Conservation (phyloP, 2,797 vertebrate species). For the Clarias laeviceps region DNA sequence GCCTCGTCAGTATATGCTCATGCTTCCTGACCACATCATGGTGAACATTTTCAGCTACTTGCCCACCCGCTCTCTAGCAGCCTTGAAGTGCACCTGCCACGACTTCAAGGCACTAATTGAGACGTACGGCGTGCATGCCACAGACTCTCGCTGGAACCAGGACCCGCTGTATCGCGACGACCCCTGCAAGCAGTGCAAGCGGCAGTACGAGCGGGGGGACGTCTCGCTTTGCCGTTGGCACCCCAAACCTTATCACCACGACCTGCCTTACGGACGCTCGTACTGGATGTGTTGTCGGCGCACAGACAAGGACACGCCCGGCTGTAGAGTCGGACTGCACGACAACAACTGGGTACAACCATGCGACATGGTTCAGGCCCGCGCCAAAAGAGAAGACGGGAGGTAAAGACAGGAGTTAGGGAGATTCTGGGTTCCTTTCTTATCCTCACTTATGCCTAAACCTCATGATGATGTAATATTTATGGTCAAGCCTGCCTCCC, state of each 20-base stretch:
- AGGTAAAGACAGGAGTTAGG: constrained; percentile 70
- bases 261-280: constrained; percentile 97
- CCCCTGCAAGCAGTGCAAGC: constrained; percentile 96
- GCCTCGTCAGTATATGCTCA: constrained; percentile 92
- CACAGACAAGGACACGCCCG: constrained; percentile 87
- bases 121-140: constrained; percentile 85
- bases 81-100: constrained; percentile 93
- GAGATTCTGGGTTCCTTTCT: constrained; percentile 43
- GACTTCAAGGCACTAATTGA: constrained; percentile 92
- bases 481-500: constrained; percentile 55
- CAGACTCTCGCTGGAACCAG: constrained; percentile 91
- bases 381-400: constrained; percentile 74
- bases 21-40: constrained; percentile 91
- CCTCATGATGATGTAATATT: constrained; percentile 59
- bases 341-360: constrained; percentile 96
- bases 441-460: constrained; percentile 55
- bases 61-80: constrained; percentile 87
- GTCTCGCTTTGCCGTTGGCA: constrained; percentile 97
- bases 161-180: constrained; percentile 93
- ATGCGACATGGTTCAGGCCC: constrained; percentile 74
- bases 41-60: constrained; percentile 93
- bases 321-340: constrained; percentile 90
- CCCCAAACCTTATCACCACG: constrained; percentile 98
- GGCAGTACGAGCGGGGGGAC: constrained; percentile 87
- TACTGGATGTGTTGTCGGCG: constrained; percentile 99